These are phyloP conservation scores for Edolisoma coerulescens DNA, from an alignment of 2,113 vertebrate genomes.

Conservation along the genomic window DNA sequence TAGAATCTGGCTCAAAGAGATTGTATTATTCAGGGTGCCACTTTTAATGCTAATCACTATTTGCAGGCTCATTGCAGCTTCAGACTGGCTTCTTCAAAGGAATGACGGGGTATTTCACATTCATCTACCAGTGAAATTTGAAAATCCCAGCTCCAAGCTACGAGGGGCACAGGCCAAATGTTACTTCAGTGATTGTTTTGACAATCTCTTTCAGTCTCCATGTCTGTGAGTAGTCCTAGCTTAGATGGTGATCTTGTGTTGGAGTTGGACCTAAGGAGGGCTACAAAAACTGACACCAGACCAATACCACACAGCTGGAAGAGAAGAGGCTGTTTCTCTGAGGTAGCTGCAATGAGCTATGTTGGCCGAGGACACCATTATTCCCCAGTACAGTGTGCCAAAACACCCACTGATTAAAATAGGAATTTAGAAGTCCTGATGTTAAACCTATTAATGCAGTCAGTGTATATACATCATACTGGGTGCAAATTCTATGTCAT, in stretches of 20 bases:
- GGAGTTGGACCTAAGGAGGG: background rate
- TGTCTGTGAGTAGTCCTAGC: background rate
- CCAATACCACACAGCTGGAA: background rate
- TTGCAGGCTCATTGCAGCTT: constrained; percentile 23
- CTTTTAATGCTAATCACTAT: constrained; percentile 33
- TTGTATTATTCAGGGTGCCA: constrained; percentile 10
- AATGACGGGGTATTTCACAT: background rate
- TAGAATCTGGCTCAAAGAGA: background rate
- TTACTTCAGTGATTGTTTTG: background rate
- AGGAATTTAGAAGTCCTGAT: background rate
- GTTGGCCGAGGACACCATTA: background rate
- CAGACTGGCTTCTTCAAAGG: constrained; percentile 5
- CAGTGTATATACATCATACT: background rate
- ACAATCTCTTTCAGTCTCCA: background rate
- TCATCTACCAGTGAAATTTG: background rate
- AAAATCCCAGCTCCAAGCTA: background rate
- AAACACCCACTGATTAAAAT: background rate
- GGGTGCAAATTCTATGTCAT: background rate
- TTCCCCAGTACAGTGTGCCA: background rate
- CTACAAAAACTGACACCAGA: background rate
- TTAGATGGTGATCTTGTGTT: background rate
- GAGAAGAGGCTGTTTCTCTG: background rate
- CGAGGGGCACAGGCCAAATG: background rate
- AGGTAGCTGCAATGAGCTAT: background rate
- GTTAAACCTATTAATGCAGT: background rate